Evolutionary conservation across 2,797 vertebrate genomes (phyloP), one percentile per base, ranked within the genome.

Genomic region (Alosa sapidissima): DNA sequence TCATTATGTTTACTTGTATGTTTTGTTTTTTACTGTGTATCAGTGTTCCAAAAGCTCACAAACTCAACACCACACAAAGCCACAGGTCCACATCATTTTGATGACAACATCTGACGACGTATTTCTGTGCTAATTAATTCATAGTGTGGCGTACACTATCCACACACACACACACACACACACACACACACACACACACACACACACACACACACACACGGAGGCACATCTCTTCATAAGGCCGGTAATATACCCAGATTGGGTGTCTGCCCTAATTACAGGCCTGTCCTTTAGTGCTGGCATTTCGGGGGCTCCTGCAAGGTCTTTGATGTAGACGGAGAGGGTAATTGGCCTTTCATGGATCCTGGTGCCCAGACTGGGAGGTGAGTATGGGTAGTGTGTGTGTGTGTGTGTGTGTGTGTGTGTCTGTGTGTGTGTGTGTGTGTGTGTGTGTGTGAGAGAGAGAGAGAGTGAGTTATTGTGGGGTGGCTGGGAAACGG

Each of bases 331-430:
- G 72, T 78, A 45, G 36, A 45, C 36, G 41, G 72, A 78, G 72
- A 47, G 72, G 36, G 16, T 78, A 78, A 78, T 78, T 78, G 72
- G 72, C 41, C 72, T 78, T 78, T 78, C 36, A 47, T 19, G 19
- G 36, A 5, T 45, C 41, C 68, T 45, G 36, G 33, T 75, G 68
- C 41, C 41, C 14, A 16, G 5, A 41, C 36, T 21, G 19, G 72
- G 41, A 47, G 14, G 72, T 45, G 16, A 36, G 16, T 78, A 6
- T 28, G 33, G 28, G 5, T 41, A 41, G 2, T 65, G 24, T 28
- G 62, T 65, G 62, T 65, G n/a, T 65, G 62, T 65, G 21, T 62
- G 58, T 62, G 58, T n/a, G 62, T 58, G 55, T 58, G 55, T 65
- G 60, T 65, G 4, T 21, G 60, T 65, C 60, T 65, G 60, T 65